These are phyloP conservation scores for Enteromius anoplus DNA, from an alignment of 2,797 vertebrate genomes.

Conservation along the genomic window DNA sequence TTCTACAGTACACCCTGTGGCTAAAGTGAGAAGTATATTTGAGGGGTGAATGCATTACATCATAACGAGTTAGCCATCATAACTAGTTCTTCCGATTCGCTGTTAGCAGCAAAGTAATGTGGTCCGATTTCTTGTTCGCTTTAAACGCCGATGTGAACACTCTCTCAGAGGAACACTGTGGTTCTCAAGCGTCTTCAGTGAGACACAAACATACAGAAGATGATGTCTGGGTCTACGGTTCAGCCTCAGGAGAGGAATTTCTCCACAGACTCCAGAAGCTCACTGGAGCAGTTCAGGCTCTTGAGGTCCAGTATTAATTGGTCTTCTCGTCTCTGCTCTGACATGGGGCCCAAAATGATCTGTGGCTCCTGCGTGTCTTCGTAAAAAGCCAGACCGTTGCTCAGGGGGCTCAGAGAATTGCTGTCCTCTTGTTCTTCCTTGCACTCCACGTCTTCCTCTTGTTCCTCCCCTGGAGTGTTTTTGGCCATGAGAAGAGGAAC, in stretches of 20 bases:
- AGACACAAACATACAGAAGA: background rate
- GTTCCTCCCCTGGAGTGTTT: conserved; percentile 35
- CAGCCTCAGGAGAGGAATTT: conserved; percentile 53
- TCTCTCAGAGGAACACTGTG: conserved; percentile 12
- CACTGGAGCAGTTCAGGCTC: conserved; percentile 52
- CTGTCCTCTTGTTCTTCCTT: conserved; percentile 30
- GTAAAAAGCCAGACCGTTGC: conserved; percentile 41
- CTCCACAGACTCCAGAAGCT: conserved; percentile 52
- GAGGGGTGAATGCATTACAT: background rate
- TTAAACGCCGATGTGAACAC: conserved; percentile 4
- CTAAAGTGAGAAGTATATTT: background rate
- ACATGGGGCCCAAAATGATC: conserved; percentile 65
- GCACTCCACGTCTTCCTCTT: conserved; percentile 18
- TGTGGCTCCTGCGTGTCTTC: conserved; percentile 47
- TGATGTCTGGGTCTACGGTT: background rate
- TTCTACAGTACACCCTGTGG: background rate
- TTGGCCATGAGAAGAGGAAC: conserved; percentile 32
- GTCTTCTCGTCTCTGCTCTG: conserved; percentile 57
- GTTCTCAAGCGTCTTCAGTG: background rate
- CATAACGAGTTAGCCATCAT: background rate
- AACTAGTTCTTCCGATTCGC: background rate
- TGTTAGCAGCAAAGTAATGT: background rate
- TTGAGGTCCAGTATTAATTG: conserved; percentile 54
- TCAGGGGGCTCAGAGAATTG: conserved; percentile 23
- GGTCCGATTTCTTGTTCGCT: background rate